Conservation (phyloP, 2,113 vertebrate species). For the Sinocyclocheilus grahami region DNA sequence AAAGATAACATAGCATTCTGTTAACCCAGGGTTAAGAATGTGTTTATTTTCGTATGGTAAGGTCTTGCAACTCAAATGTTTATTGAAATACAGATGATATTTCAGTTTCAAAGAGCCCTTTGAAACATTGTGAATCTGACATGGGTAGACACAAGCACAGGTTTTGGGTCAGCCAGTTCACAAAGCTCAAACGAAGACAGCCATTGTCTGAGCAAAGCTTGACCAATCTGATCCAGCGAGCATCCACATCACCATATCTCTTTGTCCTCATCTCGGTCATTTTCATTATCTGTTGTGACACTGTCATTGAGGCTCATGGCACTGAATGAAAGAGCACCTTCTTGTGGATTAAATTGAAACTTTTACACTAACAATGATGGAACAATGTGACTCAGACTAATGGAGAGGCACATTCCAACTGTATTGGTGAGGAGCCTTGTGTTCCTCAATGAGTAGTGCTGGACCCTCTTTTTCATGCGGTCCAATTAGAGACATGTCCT, state of each 20-base stretch:
- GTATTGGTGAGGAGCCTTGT: not conserved
- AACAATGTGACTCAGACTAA: slow-evolving; percentile 27
- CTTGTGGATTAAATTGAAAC: no score
- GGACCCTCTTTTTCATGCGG: slow-evolving; percentile 6
- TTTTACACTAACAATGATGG: no score
- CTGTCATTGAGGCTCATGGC: no score
- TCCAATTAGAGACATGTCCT: slow-evolving; percentile 53
- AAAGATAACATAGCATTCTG: not conserved
- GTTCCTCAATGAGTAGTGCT: not conserved
- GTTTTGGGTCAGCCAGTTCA: slow-evolving; percentile 32
- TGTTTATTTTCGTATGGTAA: not conserved
- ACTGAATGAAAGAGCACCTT: no score
- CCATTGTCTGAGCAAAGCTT: slow-evolving; percentile 21
- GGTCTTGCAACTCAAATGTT: not conserved
- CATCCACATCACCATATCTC: not conserved
- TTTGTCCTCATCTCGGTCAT: no score
- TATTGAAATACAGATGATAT: not conserved
- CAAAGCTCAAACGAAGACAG: slow-evolving; percentile 22
- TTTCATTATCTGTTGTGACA: no score
- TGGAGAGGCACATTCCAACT: slow-evolving; percentile 22
- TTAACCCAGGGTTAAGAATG: not conserved
- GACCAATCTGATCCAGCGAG: slow-evolving; percentile 33
- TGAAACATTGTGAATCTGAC: not conserved
- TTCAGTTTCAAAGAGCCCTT: slow-evolving; percentile 29
- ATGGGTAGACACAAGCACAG: not conserved